Evolutionary conservation across 2,113 vertebrate species (phyloP), one percentile per base, ranked within the genome.

Genomic region (Parotia lawesii): DNA sequence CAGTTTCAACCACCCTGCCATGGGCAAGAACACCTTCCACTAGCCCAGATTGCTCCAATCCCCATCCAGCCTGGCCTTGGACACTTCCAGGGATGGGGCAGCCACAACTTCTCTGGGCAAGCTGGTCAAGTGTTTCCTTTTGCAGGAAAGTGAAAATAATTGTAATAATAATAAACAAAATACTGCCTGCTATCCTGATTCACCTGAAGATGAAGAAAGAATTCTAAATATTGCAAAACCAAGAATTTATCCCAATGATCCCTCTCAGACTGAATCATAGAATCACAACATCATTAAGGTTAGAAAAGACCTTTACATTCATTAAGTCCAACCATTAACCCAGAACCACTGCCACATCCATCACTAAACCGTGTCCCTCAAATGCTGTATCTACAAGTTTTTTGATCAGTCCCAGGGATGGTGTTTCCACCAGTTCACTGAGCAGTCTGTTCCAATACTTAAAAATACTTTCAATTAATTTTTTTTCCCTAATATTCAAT

Each of bases 51-150:
- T 71, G 24, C 16, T 38, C 35, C 25, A 24, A 35, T 9, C 7
- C 42, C 13, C 29, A 15, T 40, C 40, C 42, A 87, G 2, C 21
- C 29, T 71, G 24, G 7, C 5, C 17, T 31, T 48, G 35, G 8
- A 35, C 31, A 56, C 16, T 71, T 64, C 17, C 48, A 62, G 11
- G 40, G 15, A 35, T 78, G 10, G 7, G 6, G 29, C 40, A 78
- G 2, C 9, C 48, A 54, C 29, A 48, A 23, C 48, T 48, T 25
- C 47, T 48, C 24, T 48, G 13, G 13, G 48, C 12, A 25, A 56
- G 1, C 24, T 21, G 11, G 8, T 14, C 0, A 0, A 40, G 20
- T 20, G 2, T 56, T 42, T 48, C 11, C 17, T 42, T 33, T 37
- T 44, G 8, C 11, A 72, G 42, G 10, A 50, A 64, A 64, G 10